Evolutionary conservation across 2,888 invertebrate genomes (phyloP), one percentile per base, ranked within the genome.

Genomic region (Ashinkailepas kermadecensis): DNA sequence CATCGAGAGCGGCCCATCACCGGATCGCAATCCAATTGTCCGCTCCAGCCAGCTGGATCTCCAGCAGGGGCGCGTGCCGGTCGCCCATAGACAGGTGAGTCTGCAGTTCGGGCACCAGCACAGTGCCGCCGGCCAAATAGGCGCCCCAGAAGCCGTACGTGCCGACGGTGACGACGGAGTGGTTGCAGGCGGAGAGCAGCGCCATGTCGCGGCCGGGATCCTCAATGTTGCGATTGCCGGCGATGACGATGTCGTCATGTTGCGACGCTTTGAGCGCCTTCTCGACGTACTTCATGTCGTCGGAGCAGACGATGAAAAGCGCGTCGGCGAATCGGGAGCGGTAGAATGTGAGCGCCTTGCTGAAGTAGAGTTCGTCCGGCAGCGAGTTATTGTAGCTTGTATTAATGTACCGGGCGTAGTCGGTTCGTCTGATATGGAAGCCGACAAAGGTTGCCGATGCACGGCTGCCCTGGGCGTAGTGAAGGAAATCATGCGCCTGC

Each of bases 81-180:
- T 78, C 78, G n/a, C 54, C 56, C 12, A 18, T 7, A 4, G 21
- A 9, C 57, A 78, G 18, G 78, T 78, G 78, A 3, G 78, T 18
- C 78, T 78, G 54, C 57, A 10, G 11, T 18, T 78, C 78, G 11
- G 78, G 78, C 18, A n/a, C 25, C 81, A 81, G 58, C 23, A 81
- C 64, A 0, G 81, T 81, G 12, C 70, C 67, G 7, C 81, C 81
- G 39, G 81, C 81, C 81, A 81, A 21, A 65, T 81, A 81, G 21
- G 81, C 81, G 12, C 64, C 81, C 81, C 81, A 81, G 62, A 81
- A 81, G 25, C 81, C 81, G 64, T 67, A 81, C 57, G 81, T 81
- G 13, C 81, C 81, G 23, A 67, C 65, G 12, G 65, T 70, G 15
- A 81, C 23, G 23, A 81, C 23, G 3, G 64, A 64, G 81, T 81